Base-by-base conservation (phyloP, 2,797 vertebrate genomes). In the Microchirus variegatus region DNA sequence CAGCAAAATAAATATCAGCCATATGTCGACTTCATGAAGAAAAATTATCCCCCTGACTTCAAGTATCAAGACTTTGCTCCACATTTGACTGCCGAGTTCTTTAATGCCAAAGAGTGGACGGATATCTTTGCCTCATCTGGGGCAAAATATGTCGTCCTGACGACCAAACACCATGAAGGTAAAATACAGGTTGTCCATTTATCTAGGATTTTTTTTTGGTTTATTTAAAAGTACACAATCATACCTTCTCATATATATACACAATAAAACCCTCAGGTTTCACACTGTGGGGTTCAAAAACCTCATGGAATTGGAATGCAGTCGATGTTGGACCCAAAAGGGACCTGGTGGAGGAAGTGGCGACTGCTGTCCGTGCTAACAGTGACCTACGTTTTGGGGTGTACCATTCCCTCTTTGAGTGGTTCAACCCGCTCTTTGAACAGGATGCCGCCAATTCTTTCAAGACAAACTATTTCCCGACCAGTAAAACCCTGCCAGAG, bases 161-260 rank as follows among this genome's bases (percentile, higher is more conserved):
- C 98, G 36, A 94, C 96, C 31, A 99, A 99, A 87, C 98, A 99
- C 84, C 98, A 99, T 2, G 97, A 99, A 95, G 98, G 98, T 98
- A 83, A 6, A 19, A 5, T 3, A 37, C 16, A 6, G 1, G 26
- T 5, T 26, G 26, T 26, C 26, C 5, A 3, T 26, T 26, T 19
- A 3, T 38, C 10, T 2, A 9, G 8, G 36, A 38, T 38, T 38
- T 40, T 40, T 40, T 40, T 40, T 40, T 22, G 2, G 19, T 22
- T 10, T 40, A 40, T 40, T 40, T 13, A 11, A 40, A 40, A 10
- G 10, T 10, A 10, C 13, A 13, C 13, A 40, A 2, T 40, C 37
- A 26, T 12, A 12, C 3, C 12, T 40, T 1, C 13, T 40, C 19
- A 2, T 4, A 40, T 16, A 48, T 14, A 11, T 19, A 11, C 13